Evolutionary conservation across 2,113 vertebrate species (phyloP).

Genomic region (Silurus meridionalis): DNA sequence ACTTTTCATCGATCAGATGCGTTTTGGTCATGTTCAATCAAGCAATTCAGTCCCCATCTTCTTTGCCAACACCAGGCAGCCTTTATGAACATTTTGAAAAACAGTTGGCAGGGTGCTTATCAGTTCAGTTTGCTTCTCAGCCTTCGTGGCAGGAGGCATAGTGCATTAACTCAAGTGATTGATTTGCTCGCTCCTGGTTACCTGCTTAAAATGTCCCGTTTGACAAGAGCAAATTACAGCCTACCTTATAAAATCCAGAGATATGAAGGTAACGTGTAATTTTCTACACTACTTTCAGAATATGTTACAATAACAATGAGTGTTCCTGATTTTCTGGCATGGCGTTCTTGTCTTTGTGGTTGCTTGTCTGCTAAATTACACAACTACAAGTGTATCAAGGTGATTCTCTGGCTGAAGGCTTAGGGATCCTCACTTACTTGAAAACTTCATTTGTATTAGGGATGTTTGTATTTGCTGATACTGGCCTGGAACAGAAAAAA

Average conservation of each 20-base stretch:
- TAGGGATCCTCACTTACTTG: neutral
- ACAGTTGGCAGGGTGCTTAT: constrained; percentile 65
- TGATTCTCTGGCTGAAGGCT: neutral
- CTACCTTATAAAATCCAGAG: neutral
- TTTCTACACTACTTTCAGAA: neutral
- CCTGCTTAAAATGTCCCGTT: constrained; percentile 4
- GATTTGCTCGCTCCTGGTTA: constrained; percentile 9
- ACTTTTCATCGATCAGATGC: neutral
- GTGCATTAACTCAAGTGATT: constrained; percentile 18
- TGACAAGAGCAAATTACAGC: neutral
- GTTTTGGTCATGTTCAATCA: neutral
- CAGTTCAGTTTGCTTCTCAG: constrained; percentile 52
- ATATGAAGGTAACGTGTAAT: neutral
- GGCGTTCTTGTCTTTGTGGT: neutral
- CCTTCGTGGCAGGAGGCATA: constrained; percentile 46
- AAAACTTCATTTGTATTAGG: neutral
- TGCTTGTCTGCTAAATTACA: neutral
- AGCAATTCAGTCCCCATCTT: constrained; percentile 13
- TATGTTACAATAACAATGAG: neutral
- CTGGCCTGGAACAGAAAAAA: neutral
- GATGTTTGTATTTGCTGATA: neutral
- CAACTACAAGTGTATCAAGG: neutral
- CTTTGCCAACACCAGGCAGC: constrained; percentile 36
- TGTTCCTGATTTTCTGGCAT: neutral
- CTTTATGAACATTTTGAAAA: constrained; percentile 60